Conservation (phyloP, 2,797 vertebrate genomes). For the Sciaenops ocellatus region DNA sequence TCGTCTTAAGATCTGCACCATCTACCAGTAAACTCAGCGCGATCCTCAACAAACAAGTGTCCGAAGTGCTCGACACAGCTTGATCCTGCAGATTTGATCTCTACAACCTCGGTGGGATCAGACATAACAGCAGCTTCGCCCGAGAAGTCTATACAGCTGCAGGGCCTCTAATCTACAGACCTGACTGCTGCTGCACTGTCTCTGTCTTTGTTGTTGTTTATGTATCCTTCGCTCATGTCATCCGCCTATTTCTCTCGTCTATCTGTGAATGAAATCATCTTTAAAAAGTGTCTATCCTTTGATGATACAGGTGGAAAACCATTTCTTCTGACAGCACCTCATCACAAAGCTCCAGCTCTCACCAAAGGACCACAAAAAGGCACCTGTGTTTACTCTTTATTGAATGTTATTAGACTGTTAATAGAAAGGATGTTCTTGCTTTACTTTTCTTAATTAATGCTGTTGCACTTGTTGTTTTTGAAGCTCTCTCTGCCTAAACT, state of each 20-base stretch:
- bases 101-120: slow-evolving; percentile 2
- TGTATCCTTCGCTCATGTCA: neutral
- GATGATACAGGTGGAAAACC: neutral
- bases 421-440: slow-evolving; percentile 7
- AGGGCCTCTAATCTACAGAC: neutral
- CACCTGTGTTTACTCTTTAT: neutral
- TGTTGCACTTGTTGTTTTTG: slow-evolving; percentile 1
- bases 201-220: neutral
- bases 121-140: neutral
- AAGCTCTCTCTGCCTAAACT: neutral
- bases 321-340: neutral
- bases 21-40: neutral
- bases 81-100: slow-evolving; percentile 12
- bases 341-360: neutral
- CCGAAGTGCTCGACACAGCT: neutral
- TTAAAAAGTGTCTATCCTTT: neutral
- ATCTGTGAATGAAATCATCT: neutral
- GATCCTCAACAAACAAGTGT: neutral
- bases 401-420: neutral
- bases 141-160: neutral
- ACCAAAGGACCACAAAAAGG: neutral
- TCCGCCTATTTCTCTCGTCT: neutral
- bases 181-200: neutral
- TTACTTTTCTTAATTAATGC: slow-evolving; percentile 21
- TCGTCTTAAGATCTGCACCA: neutral